Percentiles rank a stretch among this genome's conserved stretches.
Conservation (phyloP, 2,888 invertebrate species). For the Protodeltote pygarga region DNA sequence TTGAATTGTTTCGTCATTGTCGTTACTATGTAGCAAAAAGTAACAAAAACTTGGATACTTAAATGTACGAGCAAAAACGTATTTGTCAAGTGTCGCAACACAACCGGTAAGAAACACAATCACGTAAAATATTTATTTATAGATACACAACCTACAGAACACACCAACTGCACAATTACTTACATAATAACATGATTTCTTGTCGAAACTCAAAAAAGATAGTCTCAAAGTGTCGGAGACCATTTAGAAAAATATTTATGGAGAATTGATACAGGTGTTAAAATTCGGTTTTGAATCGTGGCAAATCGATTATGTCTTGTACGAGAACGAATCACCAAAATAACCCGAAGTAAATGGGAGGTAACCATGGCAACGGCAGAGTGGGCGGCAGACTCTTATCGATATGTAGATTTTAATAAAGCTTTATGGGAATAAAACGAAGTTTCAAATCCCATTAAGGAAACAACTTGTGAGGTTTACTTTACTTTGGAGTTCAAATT, state of each 20-base stretch:
- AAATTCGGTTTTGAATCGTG: conserved; percentile 61
- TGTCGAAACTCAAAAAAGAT: conserved; percentile 23
- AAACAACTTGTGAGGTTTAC: conserved; percentile 30
- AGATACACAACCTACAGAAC: no score
- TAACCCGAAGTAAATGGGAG: conserved; percentile 52
- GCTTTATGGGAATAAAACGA: conserved; percentile 25
- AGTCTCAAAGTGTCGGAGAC: conserved; percentile 18
- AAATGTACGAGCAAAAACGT: conserved; percentile 51
- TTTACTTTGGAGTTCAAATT: conserved; percentile 8
- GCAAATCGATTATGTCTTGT: conserved; percentile 66
- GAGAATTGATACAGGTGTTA: conserved; percentile 47
- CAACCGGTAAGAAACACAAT: conserved; percentile 41
- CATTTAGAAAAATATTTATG: conserved; percentile 37
- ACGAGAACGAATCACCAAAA: conserved; percentile 63
- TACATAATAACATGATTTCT: conserved; percentile 25
- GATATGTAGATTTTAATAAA: conserved; percentile 41
- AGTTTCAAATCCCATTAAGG: conserved; percentile 28
- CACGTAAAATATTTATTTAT: conserved; percentile 39
- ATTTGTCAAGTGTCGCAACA: conserved; percentile 48
- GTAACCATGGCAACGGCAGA: conserved; percentile 53
- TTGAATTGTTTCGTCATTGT: conserved; percentile 41
- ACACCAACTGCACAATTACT: conserved; percentile 22
- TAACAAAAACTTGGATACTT: conserved; percentile 56
- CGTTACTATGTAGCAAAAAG: conserved; percentile 46
- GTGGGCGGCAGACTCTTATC: conserved; percentile 39